Percentiles rank a stretch among this genome's conserved stretches.
Conservation (phyloP, 2,888 invertebrate species). For the Dicranocentrus wangi region DNA sequence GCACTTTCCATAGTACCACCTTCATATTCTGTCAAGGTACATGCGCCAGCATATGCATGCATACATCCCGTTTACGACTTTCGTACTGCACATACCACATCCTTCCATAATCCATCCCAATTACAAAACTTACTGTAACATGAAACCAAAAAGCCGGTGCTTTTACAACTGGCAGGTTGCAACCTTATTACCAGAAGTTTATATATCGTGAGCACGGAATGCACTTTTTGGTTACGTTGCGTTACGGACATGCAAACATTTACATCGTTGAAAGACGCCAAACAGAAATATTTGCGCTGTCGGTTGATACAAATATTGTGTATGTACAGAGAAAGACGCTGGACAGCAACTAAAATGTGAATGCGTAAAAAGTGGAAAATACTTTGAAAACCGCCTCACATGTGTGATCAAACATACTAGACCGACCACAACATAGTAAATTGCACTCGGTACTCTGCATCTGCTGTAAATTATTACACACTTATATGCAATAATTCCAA, state of each 20-base stretch:
- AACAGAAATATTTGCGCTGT: constrained; percentile 53
- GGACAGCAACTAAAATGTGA: background rate
- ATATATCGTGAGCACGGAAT: constrained; percentile 51
- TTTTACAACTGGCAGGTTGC: constrained; percentile 18
- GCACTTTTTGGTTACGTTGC: constrained; percentile 26
- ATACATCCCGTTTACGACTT: background rate
- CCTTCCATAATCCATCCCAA: constrained; percentile 1
- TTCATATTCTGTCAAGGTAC: background rate
- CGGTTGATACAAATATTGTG: constrained; percentile 23
- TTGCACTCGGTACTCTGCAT: constrained; percentile 49
- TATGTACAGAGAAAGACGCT: background rate
- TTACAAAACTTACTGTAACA: constrained; percentile 54
- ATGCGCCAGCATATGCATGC: too few species aligned
- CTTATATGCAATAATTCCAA: constrained; percentile 56
- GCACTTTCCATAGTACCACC: too few species aligned
- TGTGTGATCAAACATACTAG: too few species aligned
- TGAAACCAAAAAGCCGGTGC: constrained; percentile 1
- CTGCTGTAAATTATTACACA: constrained; percentile 57
- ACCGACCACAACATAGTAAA: constrained; percentile 32
- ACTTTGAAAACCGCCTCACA: too few species aligned
- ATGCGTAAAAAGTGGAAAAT: constrained; percentile 3
- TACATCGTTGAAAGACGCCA: constrained; percentile 38
- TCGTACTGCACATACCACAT: background rate
- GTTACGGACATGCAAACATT: constrained; percentile 49
- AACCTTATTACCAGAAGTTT: constrained; percentile 50